phyloP scores from a whole-genome alignment of 1,140 invertebrate species.

The Gerris buenoi region DNA sequence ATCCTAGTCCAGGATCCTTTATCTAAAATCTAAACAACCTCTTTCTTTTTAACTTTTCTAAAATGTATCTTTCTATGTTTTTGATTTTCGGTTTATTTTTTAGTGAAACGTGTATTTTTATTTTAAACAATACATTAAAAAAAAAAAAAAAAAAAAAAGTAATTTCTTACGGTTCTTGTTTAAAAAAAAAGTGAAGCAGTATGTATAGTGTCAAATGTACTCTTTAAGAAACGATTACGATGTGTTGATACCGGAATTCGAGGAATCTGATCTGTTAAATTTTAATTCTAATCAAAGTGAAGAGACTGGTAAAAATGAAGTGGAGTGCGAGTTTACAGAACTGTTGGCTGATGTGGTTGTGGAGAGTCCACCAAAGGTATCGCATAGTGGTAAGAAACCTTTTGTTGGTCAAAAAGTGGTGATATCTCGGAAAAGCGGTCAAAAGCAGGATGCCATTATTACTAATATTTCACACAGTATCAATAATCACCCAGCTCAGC shows the following conservation, averaged over 20 bases:
- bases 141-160: too few species aligned
- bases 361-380: too few species aligned
- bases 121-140: too few species aligned
- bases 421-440: not conserved
- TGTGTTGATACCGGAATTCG: not conserved
- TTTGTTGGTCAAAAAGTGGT: not conserved
- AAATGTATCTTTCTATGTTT: too few species aligned
- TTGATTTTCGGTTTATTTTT: too few species aligned
- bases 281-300: not conserved
- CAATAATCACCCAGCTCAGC: not conserved
- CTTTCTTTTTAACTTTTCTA: too few species aligned
- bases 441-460: not conserved
- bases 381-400: not conserved
- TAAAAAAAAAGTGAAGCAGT: too few species aligned
- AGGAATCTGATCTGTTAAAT: not conserved
- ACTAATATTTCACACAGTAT: not conserved
- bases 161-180: too few species aligned
- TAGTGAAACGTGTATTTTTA: too few species aligned
- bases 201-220: not conserved
- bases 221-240: not conserved
- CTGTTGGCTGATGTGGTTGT: not conserved
- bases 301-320: not conserved
- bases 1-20: too few species aligned
- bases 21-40: too few species aligned
- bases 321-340: not conserved